A percentile compares a stretch with the other conserved stretches of the same genome.
These are phyloP conservation scores for Parauchenoglanis ngamensis DNA, from an alignment of 2,797 vertebrate species.

Conservation along the genomic window DNA sequence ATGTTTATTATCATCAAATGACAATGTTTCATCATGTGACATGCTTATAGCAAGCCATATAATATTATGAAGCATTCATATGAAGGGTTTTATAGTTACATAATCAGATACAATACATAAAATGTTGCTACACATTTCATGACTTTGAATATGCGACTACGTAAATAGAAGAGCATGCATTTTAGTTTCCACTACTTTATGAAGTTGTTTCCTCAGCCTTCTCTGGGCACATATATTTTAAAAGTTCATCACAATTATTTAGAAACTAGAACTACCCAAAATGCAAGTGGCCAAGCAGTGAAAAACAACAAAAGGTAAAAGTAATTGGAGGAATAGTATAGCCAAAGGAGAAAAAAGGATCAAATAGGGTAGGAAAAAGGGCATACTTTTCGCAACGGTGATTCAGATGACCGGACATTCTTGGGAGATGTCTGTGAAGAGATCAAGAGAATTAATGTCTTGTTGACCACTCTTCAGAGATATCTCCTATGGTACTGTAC, in stretches of 20 bases:
- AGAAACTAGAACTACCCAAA: constrained; percentile 59
- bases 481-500: constrained; percentile 77
- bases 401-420: constrained; percentile 81
- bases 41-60: constrained; percentile 50
- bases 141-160: constrained; percentile 16
- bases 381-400: constrained; percentile 83
- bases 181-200: constrained; percentile 27
- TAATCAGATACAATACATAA: constrained; percentile 23
- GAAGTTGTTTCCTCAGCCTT: neutral
- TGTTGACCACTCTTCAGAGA: constrained; percentile 84
- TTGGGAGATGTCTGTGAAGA: constrained; percentile 88
- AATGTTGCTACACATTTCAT: constrained; percentile 35
- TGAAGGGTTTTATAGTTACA: constrained; percentile 13
- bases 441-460: constrained; percentile 82
- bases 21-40: constrained; percentile 45
- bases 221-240: constrained; percentile 25
- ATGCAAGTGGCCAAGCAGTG: constrained; percentile 65
- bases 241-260: constrained; percentile 10
- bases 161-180: constrained; percentile 41
- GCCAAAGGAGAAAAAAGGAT: constrained; percentile 46
- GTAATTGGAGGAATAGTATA: constrained; percentile 34
- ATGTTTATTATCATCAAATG: constrained; percentile 34
- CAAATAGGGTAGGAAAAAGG: constrained; percentile 73
- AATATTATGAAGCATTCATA: constrained; percentile 43
- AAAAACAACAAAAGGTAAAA: constrained; percentile 26